A percentile compares a stretch with the other conserved stretches of the same genome.
These are phyloP conservation scores for Hyposoter didymator DNA, from an alignment of 2,888 invertebrate genomes.

Conservation along the genomic window DNA sequence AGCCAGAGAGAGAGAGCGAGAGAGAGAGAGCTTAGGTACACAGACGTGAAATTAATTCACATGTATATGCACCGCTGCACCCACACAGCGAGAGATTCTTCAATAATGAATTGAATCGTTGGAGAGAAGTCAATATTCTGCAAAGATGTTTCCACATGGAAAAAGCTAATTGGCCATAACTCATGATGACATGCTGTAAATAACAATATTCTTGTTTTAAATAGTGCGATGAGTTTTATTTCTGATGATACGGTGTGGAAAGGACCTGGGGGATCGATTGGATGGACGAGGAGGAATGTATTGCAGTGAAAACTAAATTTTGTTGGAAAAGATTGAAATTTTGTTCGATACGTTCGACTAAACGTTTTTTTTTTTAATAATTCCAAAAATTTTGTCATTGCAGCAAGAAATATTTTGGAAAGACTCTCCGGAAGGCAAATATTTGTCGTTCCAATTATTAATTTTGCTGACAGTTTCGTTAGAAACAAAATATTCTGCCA, in stretches of 20 bases:
- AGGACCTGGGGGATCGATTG: background rate
- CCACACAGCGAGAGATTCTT: conserved; percentile 17
- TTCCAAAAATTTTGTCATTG: no score
- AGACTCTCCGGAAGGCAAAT: no score
- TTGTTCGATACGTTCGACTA: no score
- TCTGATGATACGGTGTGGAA: background rate
- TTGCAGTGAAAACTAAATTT: no score
- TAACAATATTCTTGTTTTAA: background rate
- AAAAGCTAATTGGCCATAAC: conserved; percentile 25
- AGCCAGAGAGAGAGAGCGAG: conserved; percentile 6
- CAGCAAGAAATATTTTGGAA: no score
- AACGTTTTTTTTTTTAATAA: no score
- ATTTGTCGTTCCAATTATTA: no score
- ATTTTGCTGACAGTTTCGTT: no score
- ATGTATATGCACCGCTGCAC: conserved; percentile 32
- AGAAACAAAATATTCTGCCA: no score
- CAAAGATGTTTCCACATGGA: background rate
- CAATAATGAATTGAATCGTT: conserved; percentile 52
- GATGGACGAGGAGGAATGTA: background rate
- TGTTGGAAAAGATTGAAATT: no score
- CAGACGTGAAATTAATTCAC: conserved; percentile 63
- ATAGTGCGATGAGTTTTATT: background rate
- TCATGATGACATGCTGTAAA: background rate
- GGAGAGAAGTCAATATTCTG: conserved; percentile 2
- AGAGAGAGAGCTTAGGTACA: conserved; percentile 44